A percentile compares a stretch with the other conserved stretches of the same genome.
These are phyloP conservation scores for Entelurus aequoreus DNA, from an alignment of 2,113 vertebrate genomes.

Conservation along the genomic window DNA sequence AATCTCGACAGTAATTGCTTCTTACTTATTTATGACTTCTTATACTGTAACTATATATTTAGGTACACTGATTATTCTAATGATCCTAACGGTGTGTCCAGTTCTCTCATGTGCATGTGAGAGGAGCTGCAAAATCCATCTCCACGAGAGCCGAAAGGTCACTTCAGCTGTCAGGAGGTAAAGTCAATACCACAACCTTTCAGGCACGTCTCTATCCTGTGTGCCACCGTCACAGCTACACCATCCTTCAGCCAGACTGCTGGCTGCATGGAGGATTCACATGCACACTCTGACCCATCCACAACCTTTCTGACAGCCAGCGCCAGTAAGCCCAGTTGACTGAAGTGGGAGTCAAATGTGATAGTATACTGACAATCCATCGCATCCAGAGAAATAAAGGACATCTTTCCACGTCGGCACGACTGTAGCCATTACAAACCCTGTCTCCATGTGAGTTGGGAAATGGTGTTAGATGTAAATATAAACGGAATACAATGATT, in stretches of 20 bases:
- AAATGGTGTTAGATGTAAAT: too few species aligned
- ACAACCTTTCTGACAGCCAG: constrained; percentile 16
- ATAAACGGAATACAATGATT: too few species aligned
- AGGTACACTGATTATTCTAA: too few species aligned
- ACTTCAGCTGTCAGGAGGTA: constrained; percentile 66
- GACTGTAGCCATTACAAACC: too few species aligned
- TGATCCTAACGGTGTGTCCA: background rate
- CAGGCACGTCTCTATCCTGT: constrained; percentile 62
- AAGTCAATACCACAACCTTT: constrained; percentile 72
- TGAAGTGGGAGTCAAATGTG: background rate
- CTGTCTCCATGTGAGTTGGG: too few species aligned
- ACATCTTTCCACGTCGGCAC: too few species aligned
- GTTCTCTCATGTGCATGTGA: constrained; percentile 60
- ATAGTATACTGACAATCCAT: background rate
- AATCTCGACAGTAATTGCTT: too few species aligned
- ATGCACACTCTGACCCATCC: constrained; percentile 25
- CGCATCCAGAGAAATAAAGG: background rate
- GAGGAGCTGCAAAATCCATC: constrained; percentile 60
- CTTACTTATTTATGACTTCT: too few species aligned
- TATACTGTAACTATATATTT: too few species aligned
- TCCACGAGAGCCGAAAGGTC: constrained; percentile 63
- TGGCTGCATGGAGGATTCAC: constrained; percentile 19
- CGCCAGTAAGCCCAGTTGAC: background rate
- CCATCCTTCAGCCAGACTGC: constrained; percentile 47
- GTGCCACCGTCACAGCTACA: constrained; percentile 56